Percentiles rank a stretch among this genome's conserved stretches.
Conservation (phyloP, 2,888 invertebrate genomes). For the Tanypteryx hageni region DNA sequence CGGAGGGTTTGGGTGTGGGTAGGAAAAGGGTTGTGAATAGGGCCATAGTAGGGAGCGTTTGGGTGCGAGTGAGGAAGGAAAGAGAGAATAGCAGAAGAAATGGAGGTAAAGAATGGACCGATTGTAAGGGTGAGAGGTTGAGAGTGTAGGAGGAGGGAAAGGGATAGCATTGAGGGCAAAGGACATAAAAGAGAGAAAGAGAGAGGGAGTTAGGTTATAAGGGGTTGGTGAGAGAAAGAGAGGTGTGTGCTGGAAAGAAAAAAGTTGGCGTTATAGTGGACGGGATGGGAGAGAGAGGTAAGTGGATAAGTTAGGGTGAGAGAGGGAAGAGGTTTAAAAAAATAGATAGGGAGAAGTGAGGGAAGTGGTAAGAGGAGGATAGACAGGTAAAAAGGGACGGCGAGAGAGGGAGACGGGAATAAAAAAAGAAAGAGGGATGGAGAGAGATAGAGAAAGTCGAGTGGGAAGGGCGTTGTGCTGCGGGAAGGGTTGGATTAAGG, state of each 20-base stretch:
- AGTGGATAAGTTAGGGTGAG: too few relatives aligned
- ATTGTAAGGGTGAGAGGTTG: not conserved
- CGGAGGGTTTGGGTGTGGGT: not conserved
- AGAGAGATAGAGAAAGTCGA: not conserved
- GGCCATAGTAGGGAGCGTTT: not conserved
- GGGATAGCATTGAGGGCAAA: not conserved
- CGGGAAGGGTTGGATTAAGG: conserved; percentile 21
- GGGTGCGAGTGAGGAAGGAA: not conserved
- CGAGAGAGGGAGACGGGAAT: not conserved
- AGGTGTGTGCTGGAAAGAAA: not conserved
- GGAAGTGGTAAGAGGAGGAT: not conserved
- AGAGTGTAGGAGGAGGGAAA: not conserved
- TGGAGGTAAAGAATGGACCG: not conserved
- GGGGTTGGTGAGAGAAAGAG: not conserved
- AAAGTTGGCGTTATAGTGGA: not conserved
- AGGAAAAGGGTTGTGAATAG: not conserved
- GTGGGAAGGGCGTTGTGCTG: not conserved
- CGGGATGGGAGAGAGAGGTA: not conserved
- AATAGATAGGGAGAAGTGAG: not conserved
- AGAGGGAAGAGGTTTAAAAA: too few relatives aligned
- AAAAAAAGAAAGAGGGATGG: not conserved
- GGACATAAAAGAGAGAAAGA: not conserved
- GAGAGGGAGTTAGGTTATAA: not conserved
- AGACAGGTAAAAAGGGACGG: not conserved
- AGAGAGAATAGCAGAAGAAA: not conserved